A percentile compares a stretch with the other conserved stretches of the same genome.
Conservation (phyloP, 1,140 invertebrate species). For the Drosophila malerkotliana region DNA sequence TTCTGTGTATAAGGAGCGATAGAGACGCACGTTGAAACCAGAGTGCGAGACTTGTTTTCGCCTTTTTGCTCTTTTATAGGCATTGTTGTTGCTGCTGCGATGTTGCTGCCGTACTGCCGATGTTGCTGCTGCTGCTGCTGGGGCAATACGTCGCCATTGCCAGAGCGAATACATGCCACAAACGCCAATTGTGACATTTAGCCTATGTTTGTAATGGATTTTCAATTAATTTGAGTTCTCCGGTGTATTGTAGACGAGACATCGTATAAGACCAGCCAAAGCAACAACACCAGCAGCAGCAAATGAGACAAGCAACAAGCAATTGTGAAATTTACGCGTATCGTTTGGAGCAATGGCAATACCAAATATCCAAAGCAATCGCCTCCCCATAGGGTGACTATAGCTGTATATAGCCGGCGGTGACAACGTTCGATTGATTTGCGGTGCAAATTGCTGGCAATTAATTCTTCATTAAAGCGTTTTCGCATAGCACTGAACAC, state of each 20-base stretch:
- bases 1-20: conserved; percentile 2
- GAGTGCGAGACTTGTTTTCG: conserved; percentile 80
- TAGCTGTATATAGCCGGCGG: conserved; percentile 58
- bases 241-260: conserved; percentile 80
- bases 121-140: conserved; percentile 42
- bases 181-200: conserved; percentile 83
- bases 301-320: conserved; percentile 49
- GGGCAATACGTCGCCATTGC: conserved; percentile 71
- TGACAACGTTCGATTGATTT: conserved; percentile 80
- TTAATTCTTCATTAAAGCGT: conserved; percentile 83
- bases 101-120: conserved; percentile 23
- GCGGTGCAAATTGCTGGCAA: conserved; percentile 82
- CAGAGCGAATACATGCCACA: conserved; percentile 78
- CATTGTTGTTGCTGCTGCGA: conserved; percentile 64
- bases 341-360: conserved; percentile 42
- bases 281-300: conserved; percentile 37
- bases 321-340: conserved; percentile 81
- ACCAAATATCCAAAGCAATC: conserved; percentile 48
- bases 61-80: conserved; percentile 78
- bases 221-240: conserved; percentile 83
- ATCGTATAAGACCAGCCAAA: conserved; percentile 64
- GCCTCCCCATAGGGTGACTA: conserved; percentile 18
- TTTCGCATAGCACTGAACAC: conserved; percentile 69
- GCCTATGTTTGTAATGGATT: conserved; percentile 83
- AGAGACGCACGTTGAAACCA: conserved; percentile 61